Conservation (phyloP, 1,140 invertebrate species). For the Mizuhopecten yessoensis region DNA sequence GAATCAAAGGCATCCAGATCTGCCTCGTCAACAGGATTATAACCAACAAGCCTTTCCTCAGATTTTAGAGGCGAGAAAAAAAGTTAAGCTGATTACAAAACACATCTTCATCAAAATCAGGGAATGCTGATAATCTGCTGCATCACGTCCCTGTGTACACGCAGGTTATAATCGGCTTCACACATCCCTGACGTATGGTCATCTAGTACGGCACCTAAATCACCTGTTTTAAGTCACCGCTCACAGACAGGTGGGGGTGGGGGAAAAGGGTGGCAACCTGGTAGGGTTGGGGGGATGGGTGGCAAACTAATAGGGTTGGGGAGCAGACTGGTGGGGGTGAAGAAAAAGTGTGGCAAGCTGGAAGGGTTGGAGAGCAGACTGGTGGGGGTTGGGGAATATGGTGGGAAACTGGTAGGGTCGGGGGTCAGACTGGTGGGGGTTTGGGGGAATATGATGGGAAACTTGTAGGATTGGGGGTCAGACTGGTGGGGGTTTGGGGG, state of each 20-base stretch:
- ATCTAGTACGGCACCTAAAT: background rate
- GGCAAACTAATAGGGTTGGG: too few species aligned
- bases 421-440: too few species aligned
- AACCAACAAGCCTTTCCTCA: background rate
- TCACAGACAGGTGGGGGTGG: too few species aligned
- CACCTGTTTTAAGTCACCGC: background rate
- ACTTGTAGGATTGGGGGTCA: too few species aligned
- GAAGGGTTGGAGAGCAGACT: too few species aligned
- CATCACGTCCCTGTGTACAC: constrained; percentile 31
- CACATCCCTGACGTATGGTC: background rate
- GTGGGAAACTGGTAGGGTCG: too few species aligned
- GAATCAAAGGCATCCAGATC: constrained; percentile 17
- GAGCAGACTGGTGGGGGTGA: too few species aligned
- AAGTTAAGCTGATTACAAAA: constrained; percentile 35
- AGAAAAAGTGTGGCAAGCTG: too few species aligned
- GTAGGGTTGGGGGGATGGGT: too few species aligned
- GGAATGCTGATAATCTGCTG: constrained; percentile 12
- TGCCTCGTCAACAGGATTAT: constrained; percentile 20
- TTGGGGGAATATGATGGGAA: too few species aligned
- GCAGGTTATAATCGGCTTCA: background rate
- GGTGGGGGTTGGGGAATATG: too few species aligned
- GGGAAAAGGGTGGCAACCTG: background rate
- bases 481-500: too few species aligned
- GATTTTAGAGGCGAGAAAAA: constrained; percentile 34
- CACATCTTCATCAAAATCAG: constrained; percentile 38